Conservation (phyloP, 2,113 vertebrate genomes). For the Ovis canadensis region DNA sequence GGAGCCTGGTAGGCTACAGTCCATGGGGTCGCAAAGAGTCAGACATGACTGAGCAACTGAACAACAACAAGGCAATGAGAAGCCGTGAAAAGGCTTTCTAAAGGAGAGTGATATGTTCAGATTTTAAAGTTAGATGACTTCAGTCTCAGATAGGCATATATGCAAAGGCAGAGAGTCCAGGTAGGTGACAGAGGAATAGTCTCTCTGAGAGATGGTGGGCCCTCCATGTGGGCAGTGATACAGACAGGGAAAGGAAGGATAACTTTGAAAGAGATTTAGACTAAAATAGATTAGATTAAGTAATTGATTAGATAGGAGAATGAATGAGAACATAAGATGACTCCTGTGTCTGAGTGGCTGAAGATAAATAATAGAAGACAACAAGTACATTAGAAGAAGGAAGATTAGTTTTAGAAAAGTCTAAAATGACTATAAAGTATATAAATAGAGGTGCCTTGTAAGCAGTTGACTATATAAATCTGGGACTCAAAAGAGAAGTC, state of each 20-base stretch:
- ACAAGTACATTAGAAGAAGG: background rate
- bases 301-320: background rate
- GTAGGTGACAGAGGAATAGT: background rate
- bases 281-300: background rate
- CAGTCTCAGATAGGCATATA: background rate
- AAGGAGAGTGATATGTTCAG: background rate
- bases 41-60: background rate
- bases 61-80: background rate
- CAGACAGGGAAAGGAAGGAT: background rate
- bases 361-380: background rate
- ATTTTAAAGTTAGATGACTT: background rate
- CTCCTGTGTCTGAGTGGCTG: background rate
- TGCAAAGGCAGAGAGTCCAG: background rate
- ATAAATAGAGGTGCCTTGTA: background rate
- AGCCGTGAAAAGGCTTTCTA: background rate
- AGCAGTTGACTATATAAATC: background rate
- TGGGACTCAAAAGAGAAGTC: background rate
- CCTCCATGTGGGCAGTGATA: background rate
- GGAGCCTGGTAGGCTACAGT: background rate
- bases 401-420: background rate
- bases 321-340: background rate
- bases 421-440: background rate
- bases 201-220: background rate
- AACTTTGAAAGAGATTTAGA: background rate
- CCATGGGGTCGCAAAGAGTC: background rate